Conservation (phyloP, 2,113 vertebrate genomes). For the Mungos mungo region DNA sequence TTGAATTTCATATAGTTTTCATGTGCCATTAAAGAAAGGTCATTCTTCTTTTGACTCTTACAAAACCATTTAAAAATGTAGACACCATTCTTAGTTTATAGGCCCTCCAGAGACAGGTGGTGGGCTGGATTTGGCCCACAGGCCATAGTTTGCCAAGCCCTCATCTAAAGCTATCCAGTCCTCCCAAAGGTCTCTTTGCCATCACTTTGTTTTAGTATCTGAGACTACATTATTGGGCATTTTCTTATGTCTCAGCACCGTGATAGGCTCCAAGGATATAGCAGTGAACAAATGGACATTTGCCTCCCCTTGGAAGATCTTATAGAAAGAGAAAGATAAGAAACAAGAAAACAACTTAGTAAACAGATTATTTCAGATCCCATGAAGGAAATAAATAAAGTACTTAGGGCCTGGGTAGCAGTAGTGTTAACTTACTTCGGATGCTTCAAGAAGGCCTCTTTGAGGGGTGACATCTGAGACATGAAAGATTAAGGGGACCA, state of each 20-base stretch:
- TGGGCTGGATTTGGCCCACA: neutral
- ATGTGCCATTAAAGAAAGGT: neutral
- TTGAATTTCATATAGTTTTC: neutral
- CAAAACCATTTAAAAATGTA: neutral
- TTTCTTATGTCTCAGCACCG: neutral
- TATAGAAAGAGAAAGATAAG: neutral
- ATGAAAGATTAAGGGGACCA: neutral
- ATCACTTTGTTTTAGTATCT: neutral
- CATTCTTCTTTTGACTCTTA: neutral
- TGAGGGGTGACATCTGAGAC: neutral
- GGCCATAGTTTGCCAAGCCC: rapidly evolving
- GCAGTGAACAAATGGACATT: neutral
- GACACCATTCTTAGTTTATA: neutral
- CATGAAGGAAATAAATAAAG: neutral
- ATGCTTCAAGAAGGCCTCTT: neutral
- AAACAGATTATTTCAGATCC: neutral
- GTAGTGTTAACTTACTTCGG: neutral
- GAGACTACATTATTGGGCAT: neutral
- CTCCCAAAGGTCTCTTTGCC: rapidly evolving
- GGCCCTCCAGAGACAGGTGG: neutral
- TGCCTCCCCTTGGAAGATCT: neutral
- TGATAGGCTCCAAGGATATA: neutral
- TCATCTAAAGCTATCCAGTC: rapidly evolving
- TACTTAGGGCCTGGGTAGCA: neutral
- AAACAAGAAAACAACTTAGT: neutral